Evolutionary conservation across 2,888 invertebrate species (phyloP), one percentile per base, ranked within the genome.

Genomic region (Leucophenga montana): DNA sequence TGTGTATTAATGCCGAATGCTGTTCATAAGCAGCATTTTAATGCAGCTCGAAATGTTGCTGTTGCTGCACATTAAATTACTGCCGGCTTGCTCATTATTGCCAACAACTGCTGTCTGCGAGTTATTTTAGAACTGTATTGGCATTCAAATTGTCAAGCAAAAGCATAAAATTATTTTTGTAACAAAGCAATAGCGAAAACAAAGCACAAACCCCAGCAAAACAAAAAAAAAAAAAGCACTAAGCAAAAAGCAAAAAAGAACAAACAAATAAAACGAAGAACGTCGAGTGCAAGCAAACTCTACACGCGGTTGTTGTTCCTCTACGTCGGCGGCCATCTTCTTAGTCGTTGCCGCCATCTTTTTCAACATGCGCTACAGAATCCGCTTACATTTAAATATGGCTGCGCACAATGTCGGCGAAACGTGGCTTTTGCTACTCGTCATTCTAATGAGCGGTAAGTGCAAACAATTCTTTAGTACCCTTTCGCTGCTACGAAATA

Each of bases 371-470:
- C 74, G 71, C 48, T 69, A 67, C 71, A 71, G 56, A 67, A 67
- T 56, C 66, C 69, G 68, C 18, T 53, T 53, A 18, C 39, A 27
- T 20, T 56, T 27, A 33, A 61, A 61, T n/a, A 44, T 61, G 61
- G 57, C 31, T 31, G 72, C 71, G 68, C 68, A 71, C 68, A 70
- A 69, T 56, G 78, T 78, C 72, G 77, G 79, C 76, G 77, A 82
- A 73, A 78, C 79, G 44, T 80, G 84, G 84, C 74, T 78, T 76
- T 74, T 84, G 76, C 75, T 86, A 71, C 76, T 82, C 61, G 77
- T 84, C 77, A 77, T 84, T 78, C 76, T 82, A 68, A 82, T 85
- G 77, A 84, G 84, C 82, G 85, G 85, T 85, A 84, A 85, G 85
- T 84, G 71, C 69, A 39, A 39, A 39, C 39, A 39, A 39, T 39